These are phyloP conservation scores for Maccullochella peelii DNA, from an alignment of 2,113 vertebrate species.

Conservation along the genomic window DNA sequence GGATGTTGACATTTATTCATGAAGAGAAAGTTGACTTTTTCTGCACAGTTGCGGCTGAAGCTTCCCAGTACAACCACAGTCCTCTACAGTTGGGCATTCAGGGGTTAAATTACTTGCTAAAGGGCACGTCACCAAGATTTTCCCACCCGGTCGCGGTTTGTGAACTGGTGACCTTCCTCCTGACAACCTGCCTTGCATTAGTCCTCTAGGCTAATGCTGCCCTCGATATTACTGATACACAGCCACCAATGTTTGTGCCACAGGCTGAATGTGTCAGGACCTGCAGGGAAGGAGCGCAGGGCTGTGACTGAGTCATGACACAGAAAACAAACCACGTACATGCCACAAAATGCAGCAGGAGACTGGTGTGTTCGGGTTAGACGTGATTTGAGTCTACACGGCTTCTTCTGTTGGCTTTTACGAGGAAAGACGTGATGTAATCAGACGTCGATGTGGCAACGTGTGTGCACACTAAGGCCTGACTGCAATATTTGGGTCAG, in stretches of 20 bases:
- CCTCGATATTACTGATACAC: constrained; percentile 59
- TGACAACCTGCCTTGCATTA: constrained; percentile 60
- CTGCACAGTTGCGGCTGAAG: neutral
- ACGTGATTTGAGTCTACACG: constrained; percentile 16
- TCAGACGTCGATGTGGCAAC: constrained; percentile 5
- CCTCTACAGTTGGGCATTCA: neutral
- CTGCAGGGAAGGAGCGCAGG: constrained; percentile 36
- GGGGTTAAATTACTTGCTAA: constrained; percentile 66
- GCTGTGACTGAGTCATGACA: constrained; percentile 59
- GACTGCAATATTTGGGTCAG: constrained; percentile 14
- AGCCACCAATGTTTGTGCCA: constrained; percentile 41
- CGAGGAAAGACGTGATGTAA: constrained; percentile 27
- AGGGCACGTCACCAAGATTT: constrained; percentile 63
- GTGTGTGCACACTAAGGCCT: constrained; percentile 1
- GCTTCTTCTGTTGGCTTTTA: constrained; percentile 14
- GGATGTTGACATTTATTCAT: constrained; percentile 44
- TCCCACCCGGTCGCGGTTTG: constrained; percentile 45
- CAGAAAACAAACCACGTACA: constrained; percentile 26
- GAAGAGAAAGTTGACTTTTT: constrained; percentile 17
- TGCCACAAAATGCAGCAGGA: constrained; percentile 29
- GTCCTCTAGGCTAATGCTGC: constrained; percentile 41
- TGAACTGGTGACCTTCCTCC: constrained; percentile 70
- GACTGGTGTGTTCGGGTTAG: constrained; percentile 32
- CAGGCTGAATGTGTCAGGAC: constrained; percentile 55
- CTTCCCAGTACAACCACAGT: neutral